These are phyloP conservation scores for Aphis craccivora DNA, from an alignment of 1,140 invertebrate genomes.

Conservation along the genomic window DNA sequence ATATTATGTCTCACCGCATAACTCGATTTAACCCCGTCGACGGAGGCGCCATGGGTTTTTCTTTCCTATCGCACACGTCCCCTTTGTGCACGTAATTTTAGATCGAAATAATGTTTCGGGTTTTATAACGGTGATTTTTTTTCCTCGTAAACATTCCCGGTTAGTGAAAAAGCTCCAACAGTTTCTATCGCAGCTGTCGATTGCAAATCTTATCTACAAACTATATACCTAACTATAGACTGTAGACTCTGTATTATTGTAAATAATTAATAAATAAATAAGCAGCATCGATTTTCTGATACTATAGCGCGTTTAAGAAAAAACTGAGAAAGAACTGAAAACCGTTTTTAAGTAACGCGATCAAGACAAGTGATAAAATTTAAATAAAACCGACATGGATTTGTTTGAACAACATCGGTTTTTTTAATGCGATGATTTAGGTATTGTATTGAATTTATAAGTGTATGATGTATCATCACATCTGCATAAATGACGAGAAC, in stretches of 20 bases:
- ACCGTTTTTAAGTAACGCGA: background rate
- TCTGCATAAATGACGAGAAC: background rate
- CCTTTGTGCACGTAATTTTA: background rate
- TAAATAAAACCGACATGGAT: background rate
- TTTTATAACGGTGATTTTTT: background rate
- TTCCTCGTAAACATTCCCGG: background rate
- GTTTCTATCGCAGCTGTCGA: background rate
- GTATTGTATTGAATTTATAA: background rate
- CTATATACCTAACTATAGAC: no score
- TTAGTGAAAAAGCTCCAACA: background rate
- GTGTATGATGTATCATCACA: background rate
- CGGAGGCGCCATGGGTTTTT: background rate
- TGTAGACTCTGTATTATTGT: background rate
- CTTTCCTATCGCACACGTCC: background rate
- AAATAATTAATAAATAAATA: background rate
- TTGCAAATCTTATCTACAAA: background rate
- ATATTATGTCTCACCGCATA: background rate
- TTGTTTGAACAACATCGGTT: background rate
- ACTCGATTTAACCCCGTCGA: background rate
- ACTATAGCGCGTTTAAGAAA: background rate
- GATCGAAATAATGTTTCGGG: slow-evolving; percentile 8
- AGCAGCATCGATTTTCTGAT: background rate
- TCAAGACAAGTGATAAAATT: background rate
- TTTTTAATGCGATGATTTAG: background rate
- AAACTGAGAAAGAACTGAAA: background rate